Conservation (phyloP, 2,888 invertebrate species). For the Magallana nippona region DNA sequence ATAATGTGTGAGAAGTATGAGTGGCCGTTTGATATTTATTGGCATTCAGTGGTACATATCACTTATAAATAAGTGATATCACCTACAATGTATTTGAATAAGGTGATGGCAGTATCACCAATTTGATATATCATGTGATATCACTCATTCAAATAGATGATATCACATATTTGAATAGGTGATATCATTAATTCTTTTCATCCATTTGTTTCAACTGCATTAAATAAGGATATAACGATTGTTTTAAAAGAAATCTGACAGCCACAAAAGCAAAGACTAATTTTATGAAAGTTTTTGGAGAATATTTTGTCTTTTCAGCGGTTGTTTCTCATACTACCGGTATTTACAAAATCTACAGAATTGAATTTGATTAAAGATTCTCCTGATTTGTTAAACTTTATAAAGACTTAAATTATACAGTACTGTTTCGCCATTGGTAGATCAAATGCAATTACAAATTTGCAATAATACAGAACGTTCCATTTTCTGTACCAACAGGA, state of each 20-base stretch:
- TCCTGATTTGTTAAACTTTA: not conserved
- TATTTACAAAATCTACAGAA: not conserved
- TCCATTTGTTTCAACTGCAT: not conserved
- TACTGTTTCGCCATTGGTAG: not conserved
- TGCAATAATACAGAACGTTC: not conserved
- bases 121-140: not conserved
- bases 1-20: too few relatives aligned
- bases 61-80: too few relatives aligned
- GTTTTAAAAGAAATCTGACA: not conserved
- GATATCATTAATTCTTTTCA: not conserved
- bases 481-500: conserved; percentile 1
- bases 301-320: not conserved
- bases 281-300: not conserved
- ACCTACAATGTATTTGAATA: not conserved
- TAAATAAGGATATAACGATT: not conserved
- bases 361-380: not conserved
- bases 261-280: not conserved
- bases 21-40: too few relatives aligned
- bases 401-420: not conserved
- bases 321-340: not conserved
- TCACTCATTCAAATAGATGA: not conserved
- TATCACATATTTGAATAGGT: not conserved
- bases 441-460: not conserved
- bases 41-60: too few relatives aligned
- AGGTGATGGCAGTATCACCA: not conserved